Evolutionary conservation across 2,113 vertebrate species (phyloP), one percentile per base, ranked within the genome.

Genomic region (Siniperca knerii): DNA sequence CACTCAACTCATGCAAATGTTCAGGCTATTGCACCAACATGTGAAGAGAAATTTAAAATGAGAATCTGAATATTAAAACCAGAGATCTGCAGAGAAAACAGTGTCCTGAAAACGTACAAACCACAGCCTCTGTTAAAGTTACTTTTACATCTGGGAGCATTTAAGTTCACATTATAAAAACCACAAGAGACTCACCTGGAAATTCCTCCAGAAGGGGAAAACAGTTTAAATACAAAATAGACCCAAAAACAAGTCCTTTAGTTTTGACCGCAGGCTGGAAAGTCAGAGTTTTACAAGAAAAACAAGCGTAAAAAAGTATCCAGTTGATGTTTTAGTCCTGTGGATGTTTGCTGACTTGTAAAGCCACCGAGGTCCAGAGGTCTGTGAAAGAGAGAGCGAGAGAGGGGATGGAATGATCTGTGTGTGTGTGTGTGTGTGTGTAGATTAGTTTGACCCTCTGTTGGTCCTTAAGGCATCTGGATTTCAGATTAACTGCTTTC

Each of bases 391-490:
- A 80, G 78, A 68, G 67, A 81, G 82, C 52, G 72, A 62, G 58
- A 75, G 88, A 64, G 57, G 44, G 64, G 90, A 84, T 84, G 83
- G 75, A 89, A 86, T 1, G 4, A 74, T 57, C 25, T 62, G 70
- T 68, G 15, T 77, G 25, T 68, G 79, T 73, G 35, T 65, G 48
- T 75, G n/a, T 83, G 66, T 77, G 61, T 77, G 73, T 29, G 71
- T 62, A 86, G n/a, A 86, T 83, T 50, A 75, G 64, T 86, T 83
- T 91, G 86, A 93, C 92, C 88, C 85, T 90, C 81, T 83, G 89
- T 75, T 88, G 91, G 80, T 94, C 86, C 76, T 86, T 6, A 35
- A 84, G 60, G 92, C 94, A 94, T 94, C 94, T 94, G 94, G 93
- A 92, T 92, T 94, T 93, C 84, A 90, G 87, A 91, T 94, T 77